Evolutionary conservation across 37 sponge, comb jelly and placozoan genomes (phyloP).

Genomic region (Beroe ovata): DNA sequence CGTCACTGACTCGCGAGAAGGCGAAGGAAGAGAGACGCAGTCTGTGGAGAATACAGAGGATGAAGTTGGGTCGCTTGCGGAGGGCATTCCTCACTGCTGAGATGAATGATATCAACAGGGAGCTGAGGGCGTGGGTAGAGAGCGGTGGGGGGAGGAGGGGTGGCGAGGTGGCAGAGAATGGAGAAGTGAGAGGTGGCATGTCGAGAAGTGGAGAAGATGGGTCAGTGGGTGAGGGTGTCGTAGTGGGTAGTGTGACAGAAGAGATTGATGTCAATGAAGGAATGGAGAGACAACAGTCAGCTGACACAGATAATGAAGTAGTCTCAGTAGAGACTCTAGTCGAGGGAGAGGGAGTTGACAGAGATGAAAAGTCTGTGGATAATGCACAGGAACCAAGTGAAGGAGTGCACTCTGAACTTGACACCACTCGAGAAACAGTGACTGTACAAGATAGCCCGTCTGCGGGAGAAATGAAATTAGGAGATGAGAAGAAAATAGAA

Average conservation of each 20-base stretch:
- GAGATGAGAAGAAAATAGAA: background rate
- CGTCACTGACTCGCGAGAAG: conserved; percentile 14
- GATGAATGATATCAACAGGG: background rate
- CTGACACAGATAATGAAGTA: too few species aligned
- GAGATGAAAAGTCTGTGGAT: background rate
- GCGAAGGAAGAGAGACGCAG: conserved; percentile 50
- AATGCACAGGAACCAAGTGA: background rate
- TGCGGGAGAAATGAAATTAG: background rate
- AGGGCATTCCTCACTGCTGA: background rate
- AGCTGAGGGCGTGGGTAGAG: background rate
- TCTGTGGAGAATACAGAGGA: conserved; percentile 54
- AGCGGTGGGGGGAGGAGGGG: background rate
- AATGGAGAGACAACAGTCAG: too few species aligned
- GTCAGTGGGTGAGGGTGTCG: background rate
- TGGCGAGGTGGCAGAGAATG: background rate
- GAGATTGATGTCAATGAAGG: too few species aligned
- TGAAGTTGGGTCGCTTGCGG: background rate
- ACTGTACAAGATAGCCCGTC: too few species aligned
- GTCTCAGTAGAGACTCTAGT: background rate
- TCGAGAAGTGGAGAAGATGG: background rate
- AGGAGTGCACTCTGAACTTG: background rate
- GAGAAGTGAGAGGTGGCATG: background rate
- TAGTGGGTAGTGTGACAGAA: too few species aligned
- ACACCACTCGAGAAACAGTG: too few species aligned
- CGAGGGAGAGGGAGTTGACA: background rate